Conservation (phyloP, 2,113 vertebrate species). For the Fulica atra region DNA sequence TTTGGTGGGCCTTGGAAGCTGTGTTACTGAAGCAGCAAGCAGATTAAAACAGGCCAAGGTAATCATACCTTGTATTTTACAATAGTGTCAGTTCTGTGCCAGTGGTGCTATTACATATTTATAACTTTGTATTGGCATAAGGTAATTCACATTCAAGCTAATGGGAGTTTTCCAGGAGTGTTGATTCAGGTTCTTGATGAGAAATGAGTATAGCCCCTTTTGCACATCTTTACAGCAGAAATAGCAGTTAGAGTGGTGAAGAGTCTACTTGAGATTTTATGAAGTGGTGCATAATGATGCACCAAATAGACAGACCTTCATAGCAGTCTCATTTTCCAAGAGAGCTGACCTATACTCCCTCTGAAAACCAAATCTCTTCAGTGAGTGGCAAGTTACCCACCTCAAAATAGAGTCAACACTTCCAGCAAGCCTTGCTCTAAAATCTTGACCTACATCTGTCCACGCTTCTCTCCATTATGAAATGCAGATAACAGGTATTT, state of each 20-base stretch:
- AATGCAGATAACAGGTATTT: background rate
- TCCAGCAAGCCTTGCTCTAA: background rate
- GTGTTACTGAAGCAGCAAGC: background rate
- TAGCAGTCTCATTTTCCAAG: background rate
- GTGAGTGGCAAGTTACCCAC: background rate
- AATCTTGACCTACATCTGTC: background rate
- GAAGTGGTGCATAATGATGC: conserved; percentile 39
- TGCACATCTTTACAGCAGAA: conserved; percentile 10
- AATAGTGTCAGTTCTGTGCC: background rate
- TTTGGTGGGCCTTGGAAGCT: background rate
- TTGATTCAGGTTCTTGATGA: conserved; percentile 38
- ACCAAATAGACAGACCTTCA: background rate
- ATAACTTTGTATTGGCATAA: conserved; percentile 6
- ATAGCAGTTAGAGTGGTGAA: background rate
- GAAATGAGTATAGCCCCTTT: conserved; percentile 21
- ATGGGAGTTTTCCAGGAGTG: conserved; percentile 41
- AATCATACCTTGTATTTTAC: conserved; percentile 29
- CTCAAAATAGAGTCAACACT: background rate
- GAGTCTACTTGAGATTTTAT: conserved; percentile 26
- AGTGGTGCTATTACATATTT: conserved; percentile 51
- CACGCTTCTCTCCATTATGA: background rate
- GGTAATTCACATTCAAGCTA: conserved; percentile 32
- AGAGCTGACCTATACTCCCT: background rate
- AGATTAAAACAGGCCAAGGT: conserved; percentile 10
- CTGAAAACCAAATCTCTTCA: background rate